A percentile compares a stretch with the other conserved stretches of the same genome.
phyloP scores from a whole-genome alignment of 2,888 invertebrate genomes.

The Nezara viridula region DNA sequence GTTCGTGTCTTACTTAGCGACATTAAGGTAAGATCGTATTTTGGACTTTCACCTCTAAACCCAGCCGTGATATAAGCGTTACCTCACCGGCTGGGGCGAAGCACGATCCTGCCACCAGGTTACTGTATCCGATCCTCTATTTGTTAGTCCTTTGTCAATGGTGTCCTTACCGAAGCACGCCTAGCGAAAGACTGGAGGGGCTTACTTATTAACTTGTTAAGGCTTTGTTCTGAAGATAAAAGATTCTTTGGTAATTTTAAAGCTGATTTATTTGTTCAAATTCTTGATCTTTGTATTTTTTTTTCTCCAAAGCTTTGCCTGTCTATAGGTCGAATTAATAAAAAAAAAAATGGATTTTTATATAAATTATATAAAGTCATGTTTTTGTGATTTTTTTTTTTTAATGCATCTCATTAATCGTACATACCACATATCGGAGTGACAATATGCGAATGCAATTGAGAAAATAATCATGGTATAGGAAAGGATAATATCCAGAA shows the following conservation, averaged over 20 bases:
- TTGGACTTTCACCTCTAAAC: constrained; percentile 46
- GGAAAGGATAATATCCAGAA: no score
- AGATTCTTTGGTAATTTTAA: not conserved
- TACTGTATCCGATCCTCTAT: not conserved
- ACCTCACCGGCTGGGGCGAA: not conserved
- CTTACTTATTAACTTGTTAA: not conserved
- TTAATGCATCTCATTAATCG: no score
- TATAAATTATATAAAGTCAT: no score
- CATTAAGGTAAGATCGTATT: not conserved
- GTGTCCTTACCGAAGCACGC: not conserved
- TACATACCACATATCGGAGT: no score
- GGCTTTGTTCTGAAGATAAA: not conserved
- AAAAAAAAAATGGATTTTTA: no score
- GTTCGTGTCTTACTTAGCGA: constrained; percentile 26
- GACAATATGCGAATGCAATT: no score
- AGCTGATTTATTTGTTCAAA: no score
- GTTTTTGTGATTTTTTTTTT: no score
- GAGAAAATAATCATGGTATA: no score
- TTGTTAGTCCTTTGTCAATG: not conserved
- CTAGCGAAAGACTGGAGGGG: not conserved
- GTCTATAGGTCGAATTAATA: no score
- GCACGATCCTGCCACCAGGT: not conserved
- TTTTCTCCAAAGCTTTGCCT: no score
- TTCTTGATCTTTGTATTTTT: no score
- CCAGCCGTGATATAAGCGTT: constrained; percentile 40